A percentile compares a stretch with the other conserved stretches of the same genome.
These are phyloP conservation scores for Varroa destructor DNA, from an alignment of 1,140 invertebrate species.

Conservation along the genomic window DNA sequence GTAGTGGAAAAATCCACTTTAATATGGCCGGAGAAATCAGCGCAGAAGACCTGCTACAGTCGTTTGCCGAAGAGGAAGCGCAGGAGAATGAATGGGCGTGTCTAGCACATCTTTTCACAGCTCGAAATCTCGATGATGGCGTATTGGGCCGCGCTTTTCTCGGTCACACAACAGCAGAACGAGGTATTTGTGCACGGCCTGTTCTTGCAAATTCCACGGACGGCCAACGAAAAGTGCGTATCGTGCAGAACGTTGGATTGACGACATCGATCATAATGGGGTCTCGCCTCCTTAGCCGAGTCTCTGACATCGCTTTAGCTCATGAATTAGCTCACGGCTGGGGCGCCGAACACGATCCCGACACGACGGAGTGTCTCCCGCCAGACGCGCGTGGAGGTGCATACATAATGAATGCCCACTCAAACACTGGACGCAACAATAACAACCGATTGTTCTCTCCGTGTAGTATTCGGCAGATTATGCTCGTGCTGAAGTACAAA, in stretches of 20 bases:
- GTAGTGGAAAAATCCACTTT: neutral
- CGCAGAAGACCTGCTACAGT: neutral
- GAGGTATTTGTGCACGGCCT: constrained; percentile 12
- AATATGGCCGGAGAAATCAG: constrained; percentile 1
- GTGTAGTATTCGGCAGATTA: constrained; percentile 18
- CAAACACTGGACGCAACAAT: neutral
- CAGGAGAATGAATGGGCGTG: constrained; percentile 2
- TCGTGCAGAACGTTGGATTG: constrained; percentile 14
- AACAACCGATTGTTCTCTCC: constrained; percentile 12
- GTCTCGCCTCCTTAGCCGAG: neutral
- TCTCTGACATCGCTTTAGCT: neutral
- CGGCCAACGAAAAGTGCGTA: neutral
- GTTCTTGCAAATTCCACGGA: neutral
- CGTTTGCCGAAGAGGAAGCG: neutral
- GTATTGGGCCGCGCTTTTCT: neutral
- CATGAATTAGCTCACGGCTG: constrained; percentile 22
- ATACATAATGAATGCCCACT: constrained; percentile 16
- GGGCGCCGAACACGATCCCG: constrained; percentile 21
- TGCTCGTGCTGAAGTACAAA: neutral
- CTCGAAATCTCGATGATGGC: constrained; percentile 12
- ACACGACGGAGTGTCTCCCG: constrained; percentile 8
- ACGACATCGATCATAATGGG: constrained; percentile 10
- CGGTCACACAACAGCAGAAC: neutral
- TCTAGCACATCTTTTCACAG: constrained; percentile 17
- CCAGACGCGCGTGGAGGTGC: neutral